Evolutionary conservation across 2,888 invertebrate species (phyloP).

Genomic region (Agrotis puta): DNA sequence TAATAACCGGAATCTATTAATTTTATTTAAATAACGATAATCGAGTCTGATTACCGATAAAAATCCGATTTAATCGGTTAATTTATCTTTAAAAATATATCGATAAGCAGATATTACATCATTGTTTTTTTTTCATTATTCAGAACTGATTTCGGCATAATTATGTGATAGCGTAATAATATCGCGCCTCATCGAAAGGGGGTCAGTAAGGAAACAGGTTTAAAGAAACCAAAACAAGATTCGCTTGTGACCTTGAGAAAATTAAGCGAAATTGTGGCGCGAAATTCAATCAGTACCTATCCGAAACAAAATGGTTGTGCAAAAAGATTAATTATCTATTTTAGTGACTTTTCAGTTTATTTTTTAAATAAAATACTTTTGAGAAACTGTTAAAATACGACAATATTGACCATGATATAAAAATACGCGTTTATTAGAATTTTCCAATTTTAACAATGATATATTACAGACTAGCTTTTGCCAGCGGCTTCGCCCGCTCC

Average conservation of each 20-base stretch:
- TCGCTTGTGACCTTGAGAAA: slow-evolving; percentile 48
- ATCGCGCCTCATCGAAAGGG: slow-evolving; percentile 36
- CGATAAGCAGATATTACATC: slow-evolving; percentile 12
- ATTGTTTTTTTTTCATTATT: slow-evolving; percentile 6
- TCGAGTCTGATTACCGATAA: slow-evolving; percentile 14
- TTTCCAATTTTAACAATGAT: too few species aligned
- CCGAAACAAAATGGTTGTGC: too few species aligned
- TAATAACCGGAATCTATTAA: not conserved
- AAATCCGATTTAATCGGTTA: slow-evolving; percentile 31
- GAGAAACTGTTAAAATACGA: too few species aligned
- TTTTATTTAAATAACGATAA: not conserved
- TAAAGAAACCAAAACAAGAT: slow-evolving; percentile 40
- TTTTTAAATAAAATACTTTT: too few species aligned
- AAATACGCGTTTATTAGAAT: too few species aligned
- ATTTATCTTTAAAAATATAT: slow-evolving; percentile 20
- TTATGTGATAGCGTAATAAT: slow-evolving; percentile 33
- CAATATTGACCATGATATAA: too few species aligned
- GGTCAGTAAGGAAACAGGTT: slow-evolving; percentile 51
- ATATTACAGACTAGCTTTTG: too few species aligned
- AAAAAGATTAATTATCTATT: too few species aligned
- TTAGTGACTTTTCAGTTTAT: too few species aligned
- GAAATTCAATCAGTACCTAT: slow-evolving; percentile 13
- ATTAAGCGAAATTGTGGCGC: slow-evolving; percentile 43
- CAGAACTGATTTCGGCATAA: slow-evolving; percentile 31
- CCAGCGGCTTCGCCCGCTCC: too few species aligned